Evolutionary conservation across 2,113 vertebrate species (phyloP).

Genomic region (Silurus meridionalis): DNA sequence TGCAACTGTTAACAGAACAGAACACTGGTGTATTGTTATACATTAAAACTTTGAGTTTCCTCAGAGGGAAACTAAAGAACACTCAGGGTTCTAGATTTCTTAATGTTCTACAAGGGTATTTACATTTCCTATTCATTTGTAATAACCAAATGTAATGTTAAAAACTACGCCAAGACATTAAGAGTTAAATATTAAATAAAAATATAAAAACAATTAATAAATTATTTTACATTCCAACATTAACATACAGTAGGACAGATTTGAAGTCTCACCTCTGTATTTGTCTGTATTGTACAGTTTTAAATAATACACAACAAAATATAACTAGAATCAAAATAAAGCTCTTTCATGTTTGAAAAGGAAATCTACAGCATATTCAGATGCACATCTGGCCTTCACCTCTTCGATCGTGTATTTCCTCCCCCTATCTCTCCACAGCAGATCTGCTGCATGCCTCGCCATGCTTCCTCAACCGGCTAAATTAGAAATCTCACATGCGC

Average conservation of each 20-base stretch:
- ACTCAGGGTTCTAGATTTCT: background rate
- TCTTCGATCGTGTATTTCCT: slow-evolving; percentile 41
- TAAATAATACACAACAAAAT: background rate
- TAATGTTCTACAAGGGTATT: background rate
- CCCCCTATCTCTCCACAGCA: slow-evolving; percentile 7
- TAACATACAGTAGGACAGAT: background rate
- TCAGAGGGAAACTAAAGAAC: background rate
- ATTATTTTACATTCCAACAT: background rate
- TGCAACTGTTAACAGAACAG: background rate
- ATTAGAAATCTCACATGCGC: slow-evolving; percentile 63
- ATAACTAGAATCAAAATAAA: background rate
- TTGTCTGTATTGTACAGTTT: background rate
- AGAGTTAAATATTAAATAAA: background rate
- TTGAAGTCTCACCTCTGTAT: background rate
- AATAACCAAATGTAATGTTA: background rate
- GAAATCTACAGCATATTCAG: slow-evolving; percentile 40
- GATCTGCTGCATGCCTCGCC: background rate
- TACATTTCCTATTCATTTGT: background rate
- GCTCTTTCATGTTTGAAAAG: slow-evolving; percentile 30
- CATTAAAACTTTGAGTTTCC: background rate
- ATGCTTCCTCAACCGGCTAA: slow-evolving; percentile 51
- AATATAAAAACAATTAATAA: background rate
- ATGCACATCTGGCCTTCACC: slow-evolving; percentile 43
- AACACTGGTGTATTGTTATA: background rate
- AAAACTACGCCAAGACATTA: background rate